Conservation (phyloP, 2,797 vertebrate genomes). For the Brachyrhaphis roseni region DNA sequence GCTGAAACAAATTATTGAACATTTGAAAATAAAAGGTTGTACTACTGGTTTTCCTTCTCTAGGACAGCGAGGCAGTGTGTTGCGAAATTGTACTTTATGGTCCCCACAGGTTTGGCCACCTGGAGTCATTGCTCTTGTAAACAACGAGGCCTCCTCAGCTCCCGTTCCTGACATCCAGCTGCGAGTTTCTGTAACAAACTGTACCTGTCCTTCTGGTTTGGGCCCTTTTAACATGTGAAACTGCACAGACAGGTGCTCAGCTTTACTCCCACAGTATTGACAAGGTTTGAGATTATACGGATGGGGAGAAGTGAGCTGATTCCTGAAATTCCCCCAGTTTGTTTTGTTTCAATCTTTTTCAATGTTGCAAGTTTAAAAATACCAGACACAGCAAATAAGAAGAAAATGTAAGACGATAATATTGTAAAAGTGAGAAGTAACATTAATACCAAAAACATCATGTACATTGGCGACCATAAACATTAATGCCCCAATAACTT, state of each 20-base stretch:
- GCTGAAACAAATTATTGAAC: slow-evolving; percentile 43
- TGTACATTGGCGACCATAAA: neutral
- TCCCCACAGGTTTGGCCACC: slow-evolving; percentile 38
- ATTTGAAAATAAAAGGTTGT: slow-evolving; percentile 38
- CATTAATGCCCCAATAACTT: neutral
- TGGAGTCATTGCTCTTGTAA: slow-evolving; percentile 39
- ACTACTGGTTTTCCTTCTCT: slow-evolving; percentile 24
- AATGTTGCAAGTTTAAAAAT: neutral
- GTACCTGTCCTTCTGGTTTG: slow-evolving; percentile 38
- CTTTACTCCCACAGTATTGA: neutral
- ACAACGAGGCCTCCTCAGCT: slow-evolving; percentile 52
- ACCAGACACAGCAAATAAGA: no score
- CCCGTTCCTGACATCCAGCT: slow-evolving; percentile 9
- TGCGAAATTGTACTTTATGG: slow-evolving; percentile 45
- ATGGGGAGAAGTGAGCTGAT: neutral
- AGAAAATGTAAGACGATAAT: neutral
- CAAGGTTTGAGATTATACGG: slow-evolving; percentile 2
- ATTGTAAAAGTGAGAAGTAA: neutral
- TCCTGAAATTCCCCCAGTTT: slow-evolving; percentile 3
- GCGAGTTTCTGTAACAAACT: slow-evolving; percentile 43
- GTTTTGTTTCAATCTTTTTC: neutral
- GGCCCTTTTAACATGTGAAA: slow-evolving; percentile 55
- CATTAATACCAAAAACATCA: neutral
- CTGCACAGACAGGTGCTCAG: slow-evolving; percentile 54
- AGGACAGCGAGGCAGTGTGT: slow-evolving; percentile 10